These are phyloP conservation scores for Colossoma macropomum DNA, from an alignment of 2,113 vertebrate species.

Conservation along the genomic window DNA sequence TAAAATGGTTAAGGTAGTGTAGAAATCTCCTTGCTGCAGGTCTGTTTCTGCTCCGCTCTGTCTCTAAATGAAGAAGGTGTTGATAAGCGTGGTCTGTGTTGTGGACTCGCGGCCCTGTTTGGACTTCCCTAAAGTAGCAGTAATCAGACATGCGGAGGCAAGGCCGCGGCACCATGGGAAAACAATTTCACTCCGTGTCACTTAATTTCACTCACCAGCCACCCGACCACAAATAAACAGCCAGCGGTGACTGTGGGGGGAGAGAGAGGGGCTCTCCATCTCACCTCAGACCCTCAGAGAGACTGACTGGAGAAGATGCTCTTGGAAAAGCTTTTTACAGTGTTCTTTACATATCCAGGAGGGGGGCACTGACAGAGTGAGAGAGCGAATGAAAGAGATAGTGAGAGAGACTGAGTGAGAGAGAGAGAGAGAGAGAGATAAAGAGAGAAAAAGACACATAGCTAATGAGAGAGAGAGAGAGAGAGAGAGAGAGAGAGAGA, in stretches of 20 bases:
- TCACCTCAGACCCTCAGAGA: conserved; percentile 37
- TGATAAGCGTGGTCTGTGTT: conserved; percentile 11
- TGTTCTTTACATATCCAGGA: not conserved
- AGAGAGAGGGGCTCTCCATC: not conserved
- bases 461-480: not conserved
- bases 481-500: conserved; percentile 22
- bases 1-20: not conserved
- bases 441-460: conserved; percentile 5
- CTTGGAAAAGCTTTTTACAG: conserved; percentile 26
- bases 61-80: conserved; percentile 7
- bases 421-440: not conserved
- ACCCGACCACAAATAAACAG: conserved; percentile 43
- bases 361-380: not conserved
- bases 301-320: conserved; percentile 51
- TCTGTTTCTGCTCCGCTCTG: not conserved
- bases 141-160: conserved; percentile 46
- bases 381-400: conserved; percentile 30
- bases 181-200: conserved; percentile 38
- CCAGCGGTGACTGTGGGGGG: not conserved
- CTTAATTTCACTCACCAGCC: conserved; percentile 55
- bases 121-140: conserved; percentile 38
- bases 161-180: conserved; percentile 37
- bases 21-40: not conserved
- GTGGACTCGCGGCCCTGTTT: conserved; percentile 7
- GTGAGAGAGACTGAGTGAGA: not conserved